Conservation (phyloP, 2,113 vertebrate species). For the Phylloscopus whistleri region DNA sequence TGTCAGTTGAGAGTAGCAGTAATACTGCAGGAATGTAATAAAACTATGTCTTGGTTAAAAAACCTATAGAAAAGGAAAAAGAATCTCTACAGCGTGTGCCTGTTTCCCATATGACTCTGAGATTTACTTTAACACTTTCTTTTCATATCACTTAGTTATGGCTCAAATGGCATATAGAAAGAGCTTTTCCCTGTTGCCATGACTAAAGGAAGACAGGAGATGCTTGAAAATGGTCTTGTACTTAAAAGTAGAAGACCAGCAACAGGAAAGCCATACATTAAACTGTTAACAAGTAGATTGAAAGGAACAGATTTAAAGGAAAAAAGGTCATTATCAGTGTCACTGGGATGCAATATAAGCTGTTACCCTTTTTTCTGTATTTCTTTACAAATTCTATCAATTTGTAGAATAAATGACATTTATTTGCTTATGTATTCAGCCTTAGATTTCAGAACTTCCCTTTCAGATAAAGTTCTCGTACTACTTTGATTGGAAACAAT, state of each 20-base stretch:
- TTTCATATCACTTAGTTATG: not conserved
- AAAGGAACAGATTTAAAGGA: not conserved
- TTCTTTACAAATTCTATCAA: not conserved
- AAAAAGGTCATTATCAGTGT: not conserved
- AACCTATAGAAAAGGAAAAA: not conserved
- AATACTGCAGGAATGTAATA: slow-evolving; percentile 6
- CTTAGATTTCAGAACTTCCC: not conserved
- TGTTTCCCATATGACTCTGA: not conserved
- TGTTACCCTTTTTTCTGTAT: not conserved
- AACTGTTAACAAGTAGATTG: not conserved
- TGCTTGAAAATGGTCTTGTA: not conserved
- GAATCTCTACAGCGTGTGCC: not conserved
- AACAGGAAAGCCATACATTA: not conserved
- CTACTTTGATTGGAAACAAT: not conserved
- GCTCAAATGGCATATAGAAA: not conserved
- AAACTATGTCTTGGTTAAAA: slow-evolving; percentile 5
- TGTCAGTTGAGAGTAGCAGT: slow-evolving; percentile 37
- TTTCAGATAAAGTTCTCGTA: not conserved
- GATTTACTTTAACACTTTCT: not conserved
- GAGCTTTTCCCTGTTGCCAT: not conserved
- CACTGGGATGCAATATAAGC: not conserved
- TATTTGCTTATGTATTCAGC: not conserved
- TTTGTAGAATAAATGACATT: not conserved
- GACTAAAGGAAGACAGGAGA: not conserved
- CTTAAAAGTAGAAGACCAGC: not conserved